Conservation (phyloP, 2,113 vertebrate species). For the Siphamia tubifer region DNA sequence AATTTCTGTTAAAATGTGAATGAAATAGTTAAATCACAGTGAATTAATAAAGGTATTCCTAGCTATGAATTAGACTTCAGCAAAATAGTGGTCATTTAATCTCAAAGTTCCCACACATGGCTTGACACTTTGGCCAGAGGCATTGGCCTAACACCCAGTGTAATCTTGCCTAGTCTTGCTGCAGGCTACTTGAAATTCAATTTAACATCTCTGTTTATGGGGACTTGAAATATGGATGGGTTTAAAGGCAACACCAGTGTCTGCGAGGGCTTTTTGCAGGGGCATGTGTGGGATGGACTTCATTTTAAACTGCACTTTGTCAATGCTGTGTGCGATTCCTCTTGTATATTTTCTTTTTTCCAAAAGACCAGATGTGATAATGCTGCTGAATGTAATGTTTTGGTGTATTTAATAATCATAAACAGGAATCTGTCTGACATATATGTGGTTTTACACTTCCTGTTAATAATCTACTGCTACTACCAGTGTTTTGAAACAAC, state of each 20-base stretch:
- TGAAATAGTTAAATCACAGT: constrained; percentile 30
- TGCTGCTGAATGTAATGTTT: not conserved
- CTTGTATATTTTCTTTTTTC: not conserved
- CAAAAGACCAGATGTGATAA: not conserved
- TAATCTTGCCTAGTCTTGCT: constrained; percentile 35
- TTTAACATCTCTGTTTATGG: constrained; percentile 45
- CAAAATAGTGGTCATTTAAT: constrained; percentile 49
- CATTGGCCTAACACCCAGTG: constrained; percentile 15
- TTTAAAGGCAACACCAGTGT: constrained; percentile 21
- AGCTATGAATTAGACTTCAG: constrained; percentile 28
- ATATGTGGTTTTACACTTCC: not conserved
- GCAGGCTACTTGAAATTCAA: constrained; percentile 37
- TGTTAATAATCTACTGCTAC: constrained; percentile 28
- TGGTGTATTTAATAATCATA: not conserved
- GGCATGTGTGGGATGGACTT: constrained; percentile 25
- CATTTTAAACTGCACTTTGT: constrained; percentile 34
- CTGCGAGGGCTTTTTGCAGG: not conserved
- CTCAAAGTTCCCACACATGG: constrained; percentile 30
- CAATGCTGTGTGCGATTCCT: not conserved
- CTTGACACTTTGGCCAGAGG: constrained; percentile 43
- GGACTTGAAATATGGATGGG: constrained; percentile 26
- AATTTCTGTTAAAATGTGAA: constrained; percentile 44
- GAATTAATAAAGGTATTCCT: constrained; percentile 14
- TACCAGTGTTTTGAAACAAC: constrained; percentile 28
- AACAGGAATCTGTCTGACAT: not conserved